These are phyloP conservation scores for Nerophis ophidion DNA, from an alignment of 2,113 vertebrate genomes.

Conservation along the genomic window DNA sequence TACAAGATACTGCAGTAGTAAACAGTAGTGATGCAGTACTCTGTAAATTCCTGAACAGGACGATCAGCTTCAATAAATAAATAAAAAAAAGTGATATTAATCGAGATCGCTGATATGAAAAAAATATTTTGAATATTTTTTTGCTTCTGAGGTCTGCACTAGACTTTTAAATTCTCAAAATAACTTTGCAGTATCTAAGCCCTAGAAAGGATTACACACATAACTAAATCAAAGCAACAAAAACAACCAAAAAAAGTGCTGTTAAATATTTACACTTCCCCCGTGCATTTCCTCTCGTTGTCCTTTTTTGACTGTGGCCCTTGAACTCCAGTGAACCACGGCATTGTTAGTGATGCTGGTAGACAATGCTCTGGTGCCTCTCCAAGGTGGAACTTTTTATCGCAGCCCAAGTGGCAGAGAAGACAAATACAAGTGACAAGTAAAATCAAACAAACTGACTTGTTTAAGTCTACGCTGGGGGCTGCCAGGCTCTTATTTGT, in stretches of 20 bases:
- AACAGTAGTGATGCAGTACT: too few relatives aligned
- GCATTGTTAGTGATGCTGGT: constrained; percentile 51
- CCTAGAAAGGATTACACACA: background rate
- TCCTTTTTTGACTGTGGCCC: constrained; percentile 38
- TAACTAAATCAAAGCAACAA: background rate
- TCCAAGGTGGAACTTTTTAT: constrained; percentile 56
- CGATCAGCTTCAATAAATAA: too few relatives aligned
- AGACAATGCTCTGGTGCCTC: constrained; percentile 60
- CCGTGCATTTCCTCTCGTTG: constrained; percentile 44
- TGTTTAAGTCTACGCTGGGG: constrained; percentile 43
- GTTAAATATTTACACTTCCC: constrained; percentile 27
- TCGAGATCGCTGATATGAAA: too few relatives aligned
- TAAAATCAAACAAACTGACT: constrained; percentile 47
- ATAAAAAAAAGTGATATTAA: too few relatives aligned
- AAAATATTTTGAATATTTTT: too few relatives aligned
- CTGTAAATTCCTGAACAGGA: too few relatives aligned
- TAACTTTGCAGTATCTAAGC: background rate
- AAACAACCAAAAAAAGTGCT: too few relatives aligned
- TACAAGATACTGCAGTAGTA: too few relatives aligned
- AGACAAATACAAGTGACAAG: constrained; percentile 43
- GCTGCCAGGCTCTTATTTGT: constrained; percentile 55
- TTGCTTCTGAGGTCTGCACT: too few relatives aligned
- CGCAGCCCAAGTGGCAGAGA: constrained; percentile 43
- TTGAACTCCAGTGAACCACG: constrained; percentile 46
- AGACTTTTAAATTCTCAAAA: background rate